Percentiles rank a stretch among this genome's conserved stretches.
Conservation (phyloP, 37 sponge, comb jelly and placozoan genomes). For the Agelas oroides region DNA sequence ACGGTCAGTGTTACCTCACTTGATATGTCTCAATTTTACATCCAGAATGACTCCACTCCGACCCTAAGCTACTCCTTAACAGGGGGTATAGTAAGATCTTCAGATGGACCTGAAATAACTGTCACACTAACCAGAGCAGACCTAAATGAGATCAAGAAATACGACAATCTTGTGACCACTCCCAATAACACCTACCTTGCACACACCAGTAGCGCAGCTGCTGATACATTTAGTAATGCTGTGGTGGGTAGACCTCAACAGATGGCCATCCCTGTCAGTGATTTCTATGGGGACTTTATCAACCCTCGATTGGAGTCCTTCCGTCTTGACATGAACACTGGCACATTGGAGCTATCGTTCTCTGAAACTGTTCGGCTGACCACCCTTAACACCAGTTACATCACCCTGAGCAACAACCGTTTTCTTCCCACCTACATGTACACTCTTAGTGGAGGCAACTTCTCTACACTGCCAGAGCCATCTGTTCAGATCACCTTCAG, state of each 20-base stretch:
- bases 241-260: constrained; percentile 23
- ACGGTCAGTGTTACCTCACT: constrained; percentile 72
- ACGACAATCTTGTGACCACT: constrained; percentile 46
- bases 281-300: constrained; percentile 59
- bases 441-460: constrained; percentile 77
- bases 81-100: constrained; percentile 60
- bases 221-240: constrained; percentile 70
- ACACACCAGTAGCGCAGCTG: constrained; percentile 43
- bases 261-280: constrained; percentile 27
- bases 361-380: constrained; percentile 77
- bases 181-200: constrained; percentile 63
- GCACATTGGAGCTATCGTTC: constrained; percentile 65
- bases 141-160: constrained; percentile 80
- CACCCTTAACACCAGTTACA: constrained; percentile 31
- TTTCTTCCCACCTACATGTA: constrained; percentile 3
- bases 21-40: constrained; percentile 47
- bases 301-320: constrained; percentile 63
- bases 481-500: constrained; percentile 50
- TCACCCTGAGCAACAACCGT: constrained; percentile 52
- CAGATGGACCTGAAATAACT: constrained; percentile 26
- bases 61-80: constrained; percentile 51
- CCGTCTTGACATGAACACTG: constrained; percentile 77
- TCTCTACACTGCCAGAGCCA: constrained; percentile 31
- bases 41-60: constrained; percentile 45
- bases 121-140: constrained; percentile 73